phyloP scores from a whole-genome alignment of 2,888 invertebrate species.

The Sphaerophoria rueppellii region DNA sequence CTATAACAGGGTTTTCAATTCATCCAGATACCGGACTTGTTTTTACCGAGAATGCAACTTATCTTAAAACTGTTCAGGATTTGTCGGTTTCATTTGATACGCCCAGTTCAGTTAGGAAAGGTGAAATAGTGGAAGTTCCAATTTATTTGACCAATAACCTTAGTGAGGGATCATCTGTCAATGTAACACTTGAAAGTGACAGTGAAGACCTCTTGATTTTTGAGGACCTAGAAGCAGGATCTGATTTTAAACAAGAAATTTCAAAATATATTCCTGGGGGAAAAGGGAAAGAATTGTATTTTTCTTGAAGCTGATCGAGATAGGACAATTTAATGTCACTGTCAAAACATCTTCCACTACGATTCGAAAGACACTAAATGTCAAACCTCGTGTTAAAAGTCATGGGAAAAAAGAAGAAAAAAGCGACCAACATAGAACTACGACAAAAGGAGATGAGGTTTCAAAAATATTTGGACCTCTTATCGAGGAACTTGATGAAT shows the following conservation, averaged over 20 bases:
- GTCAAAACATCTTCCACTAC: slow-evolving; percentile 84
- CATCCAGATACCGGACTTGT: slow-evolving; percentile 89
- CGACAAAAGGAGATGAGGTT: slow-evolving; percentile 81
- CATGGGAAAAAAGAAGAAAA: too few species aligned
- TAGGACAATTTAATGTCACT: slow-evolving; percentile 87
- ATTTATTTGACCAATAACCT: slow-evolving; percentile 89
- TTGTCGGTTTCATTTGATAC: slow-evolving; percentile 89
- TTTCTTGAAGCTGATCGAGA: slow-evolving; percentile 87
- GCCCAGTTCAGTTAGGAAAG: slow-evolving; percentile 89
- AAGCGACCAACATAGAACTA: slow-evolving; percentile 85
- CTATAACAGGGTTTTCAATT: slow-evolving; percentile 90
- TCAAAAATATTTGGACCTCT: slow-evolving; percentile 84
- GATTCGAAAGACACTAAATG: slow-evolving; percentile 85
- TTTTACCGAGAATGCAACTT: slow-evolving; percentile 83
- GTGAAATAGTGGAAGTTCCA: slow-evolving; percentile 88
- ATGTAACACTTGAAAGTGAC: slow-evolving; percentile 86
- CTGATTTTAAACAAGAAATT: not conserved
- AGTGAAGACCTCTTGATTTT: slow-evolving; percentile 81
- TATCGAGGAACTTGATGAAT: slow-evolving; percentile 84
- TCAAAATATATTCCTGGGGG: slow-evolving; percentile 23
- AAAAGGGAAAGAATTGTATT: slow-evolving; percentile 82
- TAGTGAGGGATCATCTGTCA: slow-evolving; percentile 85
- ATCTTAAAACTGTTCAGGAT: slow-evolving; percentile 88
- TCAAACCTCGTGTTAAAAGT: slow-evolving; percentile 89
- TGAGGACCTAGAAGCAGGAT: not conserved